phyloP scores from a whole-genome alignment of 2,797 vertebrate species.

The Hipposideros larvatus region DNA sequence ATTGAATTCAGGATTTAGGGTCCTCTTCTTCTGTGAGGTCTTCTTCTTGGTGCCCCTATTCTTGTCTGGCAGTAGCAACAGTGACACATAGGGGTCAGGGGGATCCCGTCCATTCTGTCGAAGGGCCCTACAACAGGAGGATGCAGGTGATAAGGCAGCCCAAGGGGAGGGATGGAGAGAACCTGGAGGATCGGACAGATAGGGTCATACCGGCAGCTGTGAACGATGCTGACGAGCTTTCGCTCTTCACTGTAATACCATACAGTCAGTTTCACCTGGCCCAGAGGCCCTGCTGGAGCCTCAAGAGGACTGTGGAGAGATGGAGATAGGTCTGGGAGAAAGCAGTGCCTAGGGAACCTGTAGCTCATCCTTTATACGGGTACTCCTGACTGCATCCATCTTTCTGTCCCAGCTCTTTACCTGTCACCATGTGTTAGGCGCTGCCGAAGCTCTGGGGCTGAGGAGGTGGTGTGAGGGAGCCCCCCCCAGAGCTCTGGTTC shows the following conservation, averaged over 20 bases:
- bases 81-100: slow-evolving; percentile 93
- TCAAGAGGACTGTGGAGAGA: slow-evolving; percentile 51
- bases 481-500: slow-evolving; percentile 68
- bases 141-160: no score
- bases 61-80: slow-evolving; percentile 95
- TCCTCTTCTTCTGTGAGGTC: slow-evolving; percentile 93
- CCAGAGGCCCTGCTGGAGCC: slow-evolving; percentile 65
- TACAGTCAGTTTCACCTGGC: slow-evolving; percentile 92
- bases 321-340: neutral
- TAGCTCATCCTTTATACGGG: no score
- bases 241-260: slow-evolving; percentile 91
- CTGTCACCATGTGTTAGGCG: slow-evolving; percentile 81
- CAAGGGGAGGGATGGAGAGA: accelerated
- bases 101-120: slow-evolving; percentile 91
- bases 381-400: neutral
- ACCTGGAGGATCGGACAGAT: accelerated
- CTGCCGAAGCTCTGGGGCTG: slow-evolving; percentile 85
- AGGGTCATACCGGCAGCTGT: slow-evolving; percentile 89
- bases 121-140: slow-evolving; percentile 88
- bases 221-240: slow-evolving; percentile 92
- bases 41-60: slow-evolving; percentile 94
- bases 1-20: slow-evolving; percentile 94
- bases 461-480: neutral
- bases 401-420: slow-evolving; percentile 64
- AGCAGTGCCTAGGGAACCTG: neutral